A percentile compares a stretch with the other conserved stretches of the same genome.
Conservation (phyloP, 1,140 invertebrate genomes). For the Anastrepha ludens region DNA sequence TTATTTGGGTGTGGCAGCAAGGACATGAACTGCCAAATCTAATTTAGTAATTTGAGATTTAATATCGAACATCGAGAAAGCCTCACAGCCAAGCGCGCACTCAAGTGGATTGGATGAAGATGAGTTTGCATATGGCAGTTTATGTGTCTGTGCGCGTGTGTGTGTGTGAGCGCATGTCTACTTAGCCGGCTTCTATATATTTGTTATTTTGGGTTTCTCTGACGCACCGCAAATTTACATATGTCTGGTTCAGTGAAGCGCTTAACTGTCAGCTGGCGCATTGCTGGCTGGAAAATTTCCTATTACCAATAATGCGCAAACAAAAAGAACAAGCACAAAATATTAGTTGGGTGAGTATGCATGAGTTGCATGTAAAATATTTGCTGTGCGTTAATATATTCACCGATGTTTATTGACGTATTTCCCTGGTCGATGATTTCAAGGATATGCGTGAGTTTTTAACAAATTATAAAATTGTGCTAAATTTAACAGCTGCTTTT, state of each 20-base stretch:
- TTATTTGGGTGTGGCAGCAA: not conserved
- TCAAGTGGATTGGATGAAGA: not conserved
- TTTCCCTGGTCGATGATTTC: not conserved
- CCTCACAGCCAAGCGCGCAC: not conserved
- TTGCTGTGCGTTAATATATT: not conserved
- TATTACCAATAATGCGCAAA: not conserved
- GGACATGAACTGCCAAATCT: not conserved
- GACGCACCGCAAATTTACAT: slow-evolving; percentile 22
- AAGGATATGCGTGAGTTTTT: not conserved
- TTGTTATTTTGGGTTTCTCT: not conserved
- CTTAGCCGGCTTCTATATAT: not conserved
- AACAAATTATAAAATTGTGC: not conserved
- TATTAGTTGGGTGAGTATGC: not conserved
- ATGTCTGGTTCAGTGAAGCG: not conserved
- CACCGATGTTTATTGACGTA: not conserved
- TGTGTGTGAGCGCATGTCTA: not conserved
- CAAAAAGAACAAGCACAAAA: not conserved
- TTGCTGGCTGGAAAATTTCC: not conserved
- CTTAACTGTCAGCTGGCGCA: not conserved
- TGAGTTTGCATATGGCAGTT: not conserved
- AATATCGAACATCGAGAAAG: not conserved
- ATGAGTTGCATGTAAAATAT: not conserved
- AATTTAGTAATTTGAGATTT: slow-evolving; percentile 27
- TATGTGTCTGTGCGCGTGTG: not conserved
- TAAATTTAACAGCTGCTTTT: not conserved